Evolutionary conservation across 2,888 invertebrate species (phyloP).

Genomic region (Entomobrya proxima): DNA sequence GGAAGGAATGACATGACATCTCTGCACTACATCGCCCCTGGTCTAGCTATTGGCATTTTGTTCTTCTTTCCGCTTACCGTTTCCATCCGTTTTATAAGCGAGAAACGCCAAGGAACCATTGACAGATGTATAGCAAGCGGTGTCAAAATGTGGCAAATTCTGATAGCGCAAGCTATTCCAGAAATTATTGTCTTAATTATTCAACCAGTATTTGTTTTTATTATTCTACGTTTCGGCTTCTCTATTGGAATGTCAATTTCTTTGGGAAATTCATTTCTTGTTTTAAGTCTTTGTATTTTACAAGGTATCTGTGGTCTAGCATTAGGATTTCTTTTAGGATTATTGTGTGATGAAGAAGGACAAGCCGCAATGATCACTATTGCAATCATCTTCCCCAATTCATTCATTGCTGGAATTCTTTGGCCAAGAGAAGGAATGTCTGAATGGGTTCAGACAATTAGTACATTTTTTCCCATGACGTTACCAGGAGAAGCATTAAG

Average conservation of each 20-base stretch:
- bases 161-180: constrained; percentile 29
- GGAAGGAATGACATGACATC: background rate
- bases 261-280: too few relatives aligned
- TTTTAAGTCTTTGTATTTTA: too few relatives aligned
- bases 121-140: constrained; percentile 77
- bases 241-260: background rate
- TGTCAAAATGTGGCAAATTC: constrained; percentile 35
- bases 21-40: background rate
- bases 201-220: background rate
- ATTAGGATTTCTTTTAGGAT: constrained; percentile 91
- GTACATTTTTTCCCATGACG: constrained; percentile 73
- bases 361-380: constrained; percentile 87
- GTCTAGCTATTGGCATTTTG: constrained; percentile 20
- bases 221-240: background rate
- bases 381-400: constrained; percentile 55
- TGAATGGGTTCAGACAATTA: constrained; percentile 78
- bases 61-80: constrained; percentile 57
- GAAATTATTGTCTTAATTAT: constrained; percentile 22
- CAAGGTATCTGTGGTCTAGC: background rate
- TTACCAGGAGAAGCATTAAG: constrained; percentile 55
- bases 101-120: constrained; percentile 54
- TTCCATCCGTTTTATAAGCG: constrained; percentile 55
- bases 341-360: constrained; percentile 91
- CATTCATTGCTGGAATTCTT: constrained; percentile 85
- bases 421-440: constrained; percentile 99